These are phyloP conservation scores for Panonychus citri DNA, from an alignment of 1,140 invertebrate species.

Conservation along the genomic window DNA sequence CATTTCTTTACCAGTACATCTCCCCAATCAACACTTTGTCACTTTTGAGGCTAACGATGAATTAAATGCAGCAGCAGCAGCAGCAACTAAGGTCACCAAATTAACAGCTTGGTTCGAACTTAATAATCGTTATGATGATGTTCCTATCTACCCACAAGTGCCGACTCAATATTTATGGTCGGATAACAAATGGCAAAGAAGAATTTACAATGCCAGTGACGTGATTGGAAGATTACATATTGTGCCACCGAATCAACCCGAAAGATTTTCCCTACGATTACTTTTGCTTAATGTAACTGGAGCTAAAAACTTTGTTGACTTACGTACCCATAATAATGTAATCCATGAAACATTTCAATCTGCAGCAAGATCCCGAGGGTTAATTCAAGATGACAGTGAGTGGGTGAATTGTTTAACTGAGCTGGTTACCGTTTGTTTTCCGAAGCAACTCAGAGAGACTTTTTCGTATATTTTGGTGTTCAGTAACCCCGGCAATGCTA, in stretches of 20 bases:
- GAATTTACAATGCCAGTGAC: not conserved
- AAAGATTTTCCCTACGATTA: not conserved
- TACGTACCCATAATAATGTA: not conserved
- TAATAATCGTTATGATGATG: not conserved
- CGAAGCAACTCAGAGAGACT: not conserved
- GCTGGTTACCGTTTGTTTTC: not conserved
- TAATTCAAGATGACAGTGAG: not conserved
- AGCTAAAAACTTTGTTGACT: not conserved
- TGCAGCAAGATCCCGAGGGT: not conserved
- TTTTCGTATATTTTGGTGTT: not conserved
- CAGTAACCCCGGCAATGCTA: not conserved
- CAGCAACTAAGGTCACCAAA: not conserved
- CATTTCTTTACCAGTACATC: slow-evolving; percentile 25
- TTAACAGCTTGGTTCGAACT: slow-evolving; percentile 6
- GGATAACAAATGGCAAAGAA: not conserved
- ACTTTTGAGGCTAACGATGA: slow-evolving; percentile 13
- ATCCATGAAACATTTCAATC: not conserved
- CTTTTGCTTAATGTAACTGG: not conserved
- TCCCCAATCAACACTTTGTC: slow-evolving; percentile 24
- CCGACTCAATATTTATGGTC: not conserved
- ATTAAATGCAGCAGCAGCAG: slow-evolving; percentile 1
- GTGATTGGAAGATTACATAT: not conserved
- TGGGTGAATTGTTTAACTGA: not conserved
- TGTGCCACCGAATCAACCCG: not conserved
- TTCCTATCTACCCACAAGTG: not conserved